Conservation (phyloP, 2,888 invertebrate genomes). For the Pteria penguin region DNA sequence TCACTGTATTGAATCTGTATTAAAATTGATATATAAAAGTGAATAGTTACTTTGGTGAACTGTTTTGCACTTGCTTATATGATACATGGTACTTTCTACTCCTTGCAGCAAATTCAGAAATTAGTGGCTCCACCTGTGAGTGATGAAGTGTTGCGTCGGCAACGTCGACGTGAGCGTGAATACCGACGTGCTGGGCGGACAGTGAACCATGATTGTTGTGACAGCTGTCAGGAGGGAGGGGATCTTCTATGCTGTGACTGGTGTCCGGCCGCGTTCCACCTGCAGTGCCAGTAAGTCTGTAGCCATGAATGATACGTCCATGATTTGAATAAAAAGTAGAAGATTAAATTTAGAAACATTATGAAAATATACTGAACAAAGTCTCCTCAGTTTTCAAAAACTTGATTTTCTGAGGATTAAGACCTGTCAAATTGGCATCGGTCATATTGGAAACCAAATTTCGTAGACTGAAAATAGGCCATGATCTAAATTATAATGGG, state of each 20-base stretch:
- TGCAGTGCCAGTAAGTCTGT: slow-evolving; percentile 96
- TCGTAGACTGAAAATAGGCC: too few relatives aligned
- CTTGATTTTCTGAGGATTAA: too few relatives aligned
- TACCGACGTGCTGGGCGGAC: slow-evolving; percentile 78
- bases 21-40: background rate
- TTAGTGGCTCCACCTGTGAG: slow-evolving; percentile 92
- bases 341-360: too few relatives aligned
- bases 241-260: slow-evolving; percentile 97
- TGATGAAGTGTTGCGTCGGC: slow-evolving; percentile 84
- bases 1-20: too few relatives aligned
- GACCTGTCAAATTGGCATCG: too few relatives aligned
- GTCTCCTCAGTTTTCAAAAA: too few relatives aligned
- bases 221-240: slow-evolving; percentile 96
- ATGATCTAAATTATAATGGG: too few relatives aligned
- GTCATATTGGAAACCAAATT: too few relatives aligned
- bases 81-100: background rate
- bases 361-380: too few relatives aligned
- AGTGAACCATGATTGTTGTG: slow-evolving; percentile 93
- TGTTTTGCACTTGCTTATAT: background rate
- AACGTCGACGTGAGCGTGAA: slow-evolving; percentile 81
- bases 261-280: slow-evolving; percentile 97
- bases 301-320: too few relatives aligned
- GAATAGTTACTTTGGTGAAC: background rate
- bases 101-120: slow-evolving; percentile 89
- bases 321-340: too few relatives aligned